Evolutionary conservation across 2,888 invertebrate genomes (phyloP).

Genomic region (Podotricha telesiphe): DNA sequence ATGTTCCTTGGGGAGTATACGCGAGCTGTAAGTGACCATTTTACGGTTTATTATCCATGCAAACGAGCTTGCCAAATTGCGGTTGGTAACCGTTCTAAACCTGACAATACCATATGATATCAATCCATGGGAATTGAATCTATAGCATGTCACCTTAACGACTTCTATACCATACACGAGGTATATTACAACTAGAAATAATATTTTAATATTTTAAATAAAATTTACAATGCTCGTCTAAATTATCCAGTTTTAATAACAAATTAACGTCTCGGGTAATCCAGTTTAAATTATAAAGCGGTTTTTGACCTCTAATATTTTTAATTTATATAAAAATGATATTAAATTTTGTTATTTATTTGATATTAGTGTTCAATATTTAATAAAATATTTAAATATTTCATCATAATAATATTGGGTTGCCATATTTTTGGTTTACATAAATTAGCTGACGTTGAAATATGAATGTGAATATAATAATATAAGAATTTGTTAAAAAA

Average conservation of each 20-base stretch:
- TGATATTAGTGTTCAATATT: conserved; percentile 8
- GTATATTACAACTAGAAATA: background rate
- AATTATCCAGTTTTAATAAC: conserved; percentile 11
- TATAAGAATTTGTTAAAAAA: background rate
- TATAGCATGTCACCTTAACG: background rate
- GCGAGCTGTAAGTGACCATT: no score
- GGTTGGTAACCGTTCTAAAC: no score
- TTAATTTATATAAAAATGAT: conserved; percentile 12
- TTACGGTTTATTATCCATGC: no score
- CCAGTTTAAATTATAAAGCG: conserved; percentile 20
- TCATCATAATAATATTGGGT: background rate
- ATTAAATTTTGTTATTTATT: conserved; percentile 8
- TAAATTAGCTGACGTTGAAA: background rate
- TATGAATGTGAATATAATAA: background rate
- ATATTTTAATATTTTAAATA: conserved; percentile 1
- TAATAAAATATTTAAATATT: conserved; percentile 8
- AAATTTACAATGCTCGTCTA: conserved; percentile 1
- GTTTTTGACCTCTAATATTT: conserved; percentile 20
- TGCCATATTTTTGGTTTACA: background rate
- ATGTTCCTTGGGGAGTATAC: no score
- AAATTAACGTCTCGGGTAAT: conserved; percentile 4
- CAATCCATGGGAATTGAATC: background rate
- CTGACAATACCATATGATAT: background rate
- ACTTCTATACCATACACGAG: no score
- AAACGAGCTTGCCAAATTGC: no score